phyloP scores from a whole-genome alignment of 2,113 vertebrate species.

The Panthera tigris region DNA sequence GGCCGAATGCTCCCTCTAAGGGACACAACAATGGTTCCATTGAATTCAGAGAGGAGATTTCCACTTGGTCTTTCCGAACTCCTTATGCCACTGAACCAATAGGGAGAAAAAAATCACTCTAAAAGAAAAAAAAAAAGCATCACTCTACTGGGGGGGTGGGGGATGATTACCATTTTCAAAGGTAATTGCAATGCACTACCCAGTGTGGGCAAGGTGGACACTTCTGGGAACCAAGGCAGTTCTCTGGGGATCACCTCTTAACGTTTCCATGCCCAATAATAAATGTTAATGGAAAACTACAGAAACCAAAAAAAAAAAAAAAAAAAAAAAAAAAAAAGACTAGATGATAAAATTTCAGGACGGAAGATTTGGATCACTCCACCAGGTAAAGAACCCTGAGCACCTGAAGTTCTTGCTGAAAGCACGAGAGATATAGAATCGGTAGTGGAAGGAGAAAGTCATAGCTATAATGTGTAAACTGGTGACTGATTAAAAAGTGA shows the following conservation, averaged over 20 bases:
- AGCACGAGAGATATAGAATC: neutral
- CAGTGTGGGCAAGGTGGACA: neutral
- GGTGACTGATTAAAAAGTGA: neutral
- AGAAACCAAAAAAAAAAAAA: neutral
- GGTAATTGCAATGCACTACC: no score
- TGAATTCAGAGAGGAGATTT: neutral
- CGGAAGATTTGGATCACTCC: neutral
- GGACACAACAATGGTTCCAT: neutral
- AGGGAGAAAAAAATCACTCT: neutral
- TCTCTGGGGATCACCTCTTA: neutral
- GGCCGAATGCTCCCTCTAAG: neutral
- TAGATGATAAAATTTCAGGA: neutral
- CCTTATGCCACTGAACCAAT: neutral
- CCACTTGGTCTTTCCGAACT: neutral
- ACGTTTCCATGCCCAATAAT: neutral
- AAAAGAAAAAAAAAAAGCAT: neutral
- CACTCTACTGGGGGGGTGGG: neutral
- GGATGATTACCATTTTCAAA: neutral
- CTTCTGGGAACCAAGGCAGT: neutral
- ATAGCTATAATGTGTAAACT: neutral
- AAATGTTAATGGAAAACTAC: neutral
- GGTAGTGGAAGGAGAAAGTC: neutral
- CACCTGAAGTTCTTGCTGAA: neutral
- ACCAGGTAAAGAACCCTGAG: neutral
- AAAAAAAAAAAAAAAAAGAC: neutral